A percentile compares a stretch with the other conserved stretches of the same genome.
These are phyloP conservation scores for Onychorhynchus coronatus DNA, from an alignment of 2,113 vertebrate genomes.

Conservation along the genomic window DNA sequence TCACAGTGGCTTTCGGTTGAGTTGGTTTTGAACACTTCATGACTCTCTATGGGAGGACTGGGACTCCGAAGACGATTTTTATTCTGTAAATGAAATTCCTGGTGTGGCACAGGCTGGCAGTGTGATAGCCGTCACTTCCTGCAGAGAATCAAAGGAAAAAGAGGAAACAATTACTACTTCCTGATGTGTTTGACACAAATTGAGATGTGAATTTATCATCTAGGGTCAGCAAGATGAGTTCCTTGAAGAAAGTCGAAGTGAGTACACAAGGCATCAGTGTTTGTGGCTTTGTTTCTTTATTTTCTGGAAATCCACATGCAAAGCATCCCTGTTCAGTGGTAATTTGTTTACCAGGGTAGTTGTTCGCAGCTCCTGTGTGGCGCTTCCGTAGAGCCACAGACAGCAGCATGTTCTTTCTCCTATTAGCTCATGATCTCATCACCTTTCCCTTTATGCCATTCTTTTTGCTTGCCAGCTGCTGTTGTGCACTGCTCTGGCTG, in stretches of 20 bases:
- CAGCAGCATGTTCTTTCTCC: not conserved
- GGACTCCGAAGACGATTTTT: not conserved
- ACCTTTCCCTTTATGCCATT: not conserved
- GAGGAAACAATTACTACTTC: not conserved
- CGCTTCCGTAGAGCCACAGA: not conserved
- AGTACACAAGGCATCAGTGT: not conserved
- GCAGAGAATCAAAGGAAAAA: not conserved
- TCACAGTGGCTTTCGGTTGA: not conserved
- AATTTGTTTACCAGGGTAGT: not conserved
- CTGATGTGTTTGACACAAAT: not conserved
- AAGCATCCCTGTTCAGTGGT: not conserved
- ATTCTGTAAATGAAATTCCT: not conserved
- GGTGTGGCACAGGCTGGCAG: not conserved
- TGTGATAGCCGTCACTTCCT: not conserved
- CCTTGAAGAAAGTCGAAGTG: not conserved
- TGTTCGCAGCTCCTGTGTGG: not conserved
- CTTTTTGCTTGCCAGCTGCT: conserved; percentile 26
- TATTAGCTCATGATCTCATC: conserved; percentile 56
- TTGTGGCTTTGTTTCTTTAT: not conserved
- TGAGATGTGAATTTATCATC: not conserved
- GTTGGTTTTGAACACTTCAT: not conserved
- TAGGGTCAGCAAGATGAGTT: not conserved
- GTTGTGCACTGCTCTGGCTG: not conserved
- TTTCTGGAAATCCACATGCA: not conserved
- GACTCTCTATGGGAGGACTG: not conserved